Percentiles rank a stretch among this genome's conserved stretches.
These are phyloP conservation scores for crab-eating macaque (Macaca fascicularis) DNA, from an alignment of 2,113 vertebrate species.

Conservation along the genomic window DNA sequence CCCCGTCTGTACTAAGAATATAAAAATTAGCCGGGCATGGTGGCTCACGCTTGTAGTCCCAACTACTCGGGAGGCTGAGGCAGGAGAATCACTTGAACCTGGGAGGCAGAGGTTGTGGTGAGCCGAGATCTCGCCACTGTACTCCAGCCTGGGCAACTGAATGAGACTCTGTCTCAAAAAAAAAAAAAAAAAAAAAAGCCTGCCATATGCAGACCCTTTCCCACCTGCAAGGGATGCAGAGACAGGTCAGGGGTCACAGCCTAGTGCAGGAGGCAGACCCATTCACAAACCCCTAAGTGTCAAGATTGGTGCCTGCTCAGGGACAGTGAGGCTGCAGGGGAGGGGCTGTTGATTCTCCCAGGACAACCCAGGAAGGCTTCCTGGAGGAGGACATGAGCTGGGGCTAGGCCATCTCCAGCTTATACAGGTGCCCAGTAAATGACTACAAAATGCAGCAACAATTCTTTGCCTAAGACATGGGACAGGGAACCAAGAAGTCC, in stretches of 20 bases:
- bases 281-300: too few relatives aligned
- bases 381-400: neutral
- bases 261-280: neutral
- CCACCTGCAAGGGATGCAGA: neutral
- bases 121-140: too few relatives aligned
- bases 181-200: too few relatives aligned
- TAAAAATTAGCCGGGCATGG: too few relatives aligned
- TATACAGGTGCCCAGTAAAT: neutral
- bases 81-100: too few relatives aligned
- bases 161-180: too few relatives aligned
- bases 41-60: too few relatives aligned
- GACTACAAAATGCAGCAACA: neutral
- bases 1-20: too few relatives aligned
- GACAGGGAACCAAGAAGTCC: neutral
- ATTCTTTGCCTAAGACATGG: neutral
- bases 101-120: too few relatives aligned
- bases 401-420: neutral
- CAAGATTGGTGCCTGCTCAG: neutral
- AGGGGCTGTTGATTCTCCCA: neutral
- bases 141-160: too few relatives aligned
- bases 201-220: neutral
- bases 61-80: too few relatives aligned
- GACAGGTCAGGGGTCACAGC: neutral
- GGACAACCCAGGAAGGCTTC: neutral
- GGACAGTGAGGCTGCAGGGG: neutral